phyloP scores from a whole-genome alignment of 2,113 vertebrate species.

The Cochlearius cochlearius region DNA sequence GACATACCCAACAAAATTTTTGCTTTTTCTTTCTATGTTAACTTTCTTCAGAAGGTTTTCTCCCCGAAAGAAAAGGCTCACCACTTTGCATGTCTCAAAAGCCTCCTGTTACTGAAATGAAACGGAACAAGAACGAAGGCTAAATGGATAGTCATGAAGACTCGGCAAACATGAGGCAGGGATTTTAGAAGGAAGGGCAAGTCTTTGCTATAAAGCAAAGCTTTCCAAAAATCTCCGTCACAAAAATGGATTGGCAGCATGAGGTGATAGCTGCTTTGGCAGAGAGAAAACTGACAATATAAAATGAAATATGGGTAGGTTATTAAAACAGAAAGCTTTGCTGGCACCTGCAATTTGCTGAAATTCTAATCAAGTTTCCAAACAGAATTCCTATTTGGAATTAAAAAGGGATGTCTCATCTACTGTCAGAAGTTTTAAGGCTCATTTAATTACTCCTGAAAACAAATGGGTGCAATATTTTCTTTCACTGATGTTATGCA shows the following conservation, averaged over 20 bases:
- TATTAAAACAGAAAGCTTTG: not conserved
- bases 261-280: not conserved
- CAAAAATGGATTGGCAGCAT: not conserved
- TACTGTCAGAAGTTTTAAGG: not conserved
- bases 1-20: not conserved
- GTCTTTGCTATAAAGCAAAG: not conserved
- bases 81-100: not conserved
- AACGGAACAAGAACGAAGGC: not conserved
- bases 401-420: not conserved
- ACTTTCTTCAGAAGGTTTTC: not conserved
- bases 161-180: not conserved
- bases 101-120: not conserved
- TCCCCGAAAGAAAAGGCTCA: not conserved
- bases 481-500: not conserved
- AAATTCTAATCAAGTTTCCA: not conserved
- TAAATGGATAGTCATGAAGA: not conserved
- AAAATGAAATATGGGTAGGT: not conserved
- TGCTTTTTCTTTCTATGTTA: not conserved
- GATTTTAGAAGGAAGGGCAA: not conserved
- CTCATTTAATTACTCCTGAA: not conserved
- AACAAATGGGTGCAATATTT: not conserved
- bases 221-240: not conserved
- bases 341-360: not conserved
- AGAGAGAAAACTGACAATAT: conserved; percentile 6
- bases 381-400: conserved; percentile 5